Conservation (phyloP, 2,888 invertebrate species). For the Cantharis rustica region DNA sequence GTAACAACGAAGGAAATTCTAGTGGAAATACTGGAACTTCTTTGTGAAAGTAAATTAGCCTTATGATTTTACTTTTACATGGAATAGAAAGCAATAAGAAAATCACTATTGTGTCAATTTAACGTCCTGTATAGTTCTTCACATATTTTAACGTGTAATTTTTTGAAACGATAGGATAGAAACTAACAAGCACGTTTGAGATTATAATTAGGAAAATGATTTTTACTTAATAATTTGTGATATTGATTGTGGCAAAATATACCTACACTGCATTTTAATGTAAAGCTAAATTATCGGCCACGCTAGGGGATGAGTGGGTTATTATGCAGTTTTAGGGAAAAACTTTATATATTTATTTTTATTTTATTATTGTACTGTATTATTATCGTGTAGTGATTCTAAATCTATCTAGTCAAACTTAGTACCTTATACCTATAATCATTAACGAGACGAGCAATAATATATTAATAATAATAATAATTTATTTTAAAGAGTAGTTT, state of each 20-base stretch:
- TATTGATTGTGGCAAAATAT: neutral
- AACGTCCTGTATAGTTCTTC: neutral
- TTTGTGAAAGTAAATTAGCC: conserved; percentile 16
- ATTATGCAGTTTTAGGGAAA: neutral
- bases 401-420: neutral
- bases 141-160: neutral
- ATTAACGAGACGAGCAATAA: neutral
- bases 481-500: neutral
- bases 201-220: neutral
- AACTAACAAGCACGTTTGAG: neutral
- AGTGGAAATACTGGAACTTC: conserved; percentile 30
- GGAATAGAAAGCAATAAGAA: neutral
- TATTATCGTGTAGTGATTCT: neutral
- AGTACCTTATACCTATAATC: neutral
- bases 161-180: neutral
- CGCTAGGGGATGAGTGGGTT: neutral
- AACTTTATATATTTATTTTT: neutral
- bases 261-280: neutral
- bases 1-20: conserved; percentile 30
- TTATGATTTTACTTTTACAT: neutral
- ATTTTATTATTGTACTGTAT: neutral
- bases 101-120: neutral
- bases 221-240: neutral
- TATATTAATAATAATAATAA: neutral
- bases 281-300: neutral